A percentile compares a stretch with the other conserved stretches of the same genome.
These are phyloP conservation scores for Limnephilus rhombicus DNA, from an alignment of 2,888 invertebrate species.

Conservation along the genomic window DNA sequence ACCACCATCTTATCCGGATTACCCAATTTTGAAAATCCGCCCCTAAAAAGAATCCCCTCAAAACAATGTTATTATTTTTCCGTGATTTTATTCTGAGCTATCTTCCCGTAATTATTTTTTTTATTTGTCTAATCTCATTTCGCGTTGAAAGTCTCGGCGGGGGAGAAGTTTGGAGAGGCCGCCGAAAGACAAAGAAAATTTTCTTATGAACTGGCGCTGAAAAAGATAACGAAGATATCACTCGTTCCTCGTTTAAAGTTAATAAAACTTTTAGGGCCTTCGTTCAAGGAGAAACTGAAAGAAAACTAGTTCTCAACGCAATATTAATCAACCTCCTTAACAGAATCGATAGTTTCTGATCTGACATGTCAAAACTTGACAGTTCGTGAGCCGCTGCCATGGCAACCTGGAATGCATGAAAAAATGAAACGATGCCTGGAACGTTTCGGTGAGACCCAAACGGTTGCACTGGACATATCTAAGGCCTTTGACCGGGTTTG, in stretches of 20 bases:
- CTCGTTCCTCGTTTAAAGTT: not conserved
- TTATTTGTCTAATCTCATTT: constrained; percentile 55
- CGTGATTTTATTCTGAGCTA: constrained; percentile 42
- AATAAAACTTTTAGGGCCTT: not conserved
- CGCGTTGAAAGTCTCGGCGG: constrained; percentile 10
- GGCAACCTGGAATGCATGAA: no score
- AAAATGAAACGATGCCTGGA: no score
- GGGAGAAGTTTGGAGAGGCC: not conserved
- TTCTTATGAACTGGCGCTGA: not conserved
- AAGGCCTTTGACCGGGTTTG: no score
- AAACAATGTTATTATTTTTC: constrained; percentile 13
- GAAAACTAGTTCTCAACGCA: no score
- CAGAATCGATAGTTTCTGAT: no score
- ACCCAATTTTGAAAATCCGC: constrained; percentile 49
- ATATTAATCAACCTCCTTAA: no score
- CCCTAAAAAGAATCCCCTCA: constrained; percentile 3
- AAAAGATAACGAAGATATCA: not conserved
- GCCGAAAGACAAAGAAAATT: constrained; percentile 27
- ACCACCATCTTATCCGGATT: constrained; percentile 31
- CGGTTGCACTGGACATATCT: no score
- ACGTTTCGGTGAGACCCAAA: no score
- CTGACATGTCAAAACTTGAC: no score
- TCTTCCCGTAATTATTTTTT: constrained; percentile 63
- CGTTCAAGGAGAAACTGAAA: no score
- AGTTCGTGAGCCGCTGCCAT: no score